A percentile compares a stretch with the other conserved stretches of the same genome.
phyloP scores from a whole-genome alignment of 2,113 vertebrate species.

The Dissostichus mawsoni region DNA sequence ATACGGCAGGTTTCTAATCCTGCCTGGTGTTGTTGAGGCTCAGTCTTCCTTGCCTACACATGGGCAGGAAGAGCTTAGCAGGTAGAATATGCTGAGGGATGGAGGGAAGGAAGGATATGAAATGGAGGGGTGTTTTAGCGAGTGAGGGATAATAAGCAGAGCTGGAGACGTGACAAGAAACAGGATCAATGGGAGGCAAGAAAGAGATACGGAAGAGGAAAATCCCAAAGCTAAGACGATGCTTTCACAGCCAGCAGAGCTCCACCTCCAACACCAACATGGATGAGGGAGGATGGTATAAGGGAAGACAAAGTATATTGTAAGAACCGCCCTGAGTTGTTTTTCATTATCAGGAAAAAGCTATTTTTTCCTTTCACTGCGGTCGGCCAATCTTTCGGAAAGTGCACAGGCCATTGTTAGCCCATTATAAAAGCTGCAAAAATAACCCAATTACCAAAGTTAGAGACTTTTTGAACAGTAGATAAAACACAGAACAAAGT shows the following conservation, averaged over 20 bases:
- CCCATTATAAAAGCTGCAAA: constrained; percentile 47
- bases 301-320: constrained; percentile 18
- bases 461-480: constrained; percentile 17
- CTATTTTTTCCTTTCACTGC: constrained; percentile 3
- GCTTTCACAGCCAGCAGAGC: constrained; percentile 62
- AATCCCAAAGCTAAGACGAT: constrained; percentile 65
- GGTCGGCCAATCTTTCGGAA: constrained; percentile 24
- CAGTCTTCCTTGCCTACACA: constrained; percentile 27
- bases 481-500: constrained; percentile 25
- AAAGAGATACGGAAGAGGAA: constrained; percentile 60
- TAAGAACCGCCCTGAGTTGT: constrained; percentile 30
- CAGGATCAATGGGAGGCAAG: constrained; percentile 67
- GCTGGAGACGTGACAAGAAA: constrained; percentile 77
- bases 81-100: constrained; percentile 63
- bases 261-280: constrained; percentile 69
- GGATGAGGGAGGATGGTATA: constrained; percentile 49
- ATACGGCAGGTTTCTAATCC: constrained; percentile 54
- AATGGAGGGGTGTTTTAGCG: constrained; percentile 59
- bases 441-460: constrained; percentile 44
- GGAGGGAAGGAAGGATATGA: constrained; percentile 43
- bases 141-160: constrained; percentile 70
- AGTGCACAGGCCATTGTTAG: constrained; percentile 32
- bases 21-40: constrained; percentile 41
- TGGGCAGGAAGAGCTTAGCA: constrained; percentile 50
- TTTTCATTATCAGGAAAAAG: constrained; percentile 52